Conservation (phyloP, 2,113 vertebrate genomes). For the Hippolais icterina region DNA sequence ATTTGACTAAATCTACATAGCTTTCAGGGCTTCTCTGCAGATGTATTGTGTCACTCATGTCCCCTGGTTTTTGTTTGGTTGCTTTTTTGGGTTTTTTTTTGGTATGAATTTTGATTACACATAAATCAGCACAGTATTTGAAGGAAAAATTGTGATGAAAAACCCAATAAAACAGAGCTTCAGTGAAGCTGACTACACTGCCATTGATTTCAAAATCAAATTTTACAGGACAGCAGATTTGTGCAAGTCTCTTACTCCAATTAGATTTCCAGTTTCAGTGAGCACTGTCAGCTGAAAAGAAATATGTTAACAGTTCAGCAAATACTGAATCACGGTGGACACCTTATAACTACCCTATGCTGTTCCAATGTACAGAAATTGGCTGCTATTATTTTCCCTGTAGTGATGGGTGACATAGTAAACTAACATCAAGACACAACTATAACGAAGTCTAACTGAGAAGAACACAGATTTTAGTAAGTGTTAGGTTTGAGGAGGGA, state of each 20-base stretch:
- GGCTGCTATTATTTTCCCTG: not conserved
- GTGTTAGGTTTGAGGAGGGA: not conserved
- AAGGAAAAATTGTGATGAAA: not conserved
- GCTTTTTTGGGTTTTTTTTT: not conserved
- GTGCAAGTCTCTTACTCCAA: not conserved
- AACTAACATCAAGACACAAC: not conserved
- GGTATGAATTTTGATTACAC: not conserved
- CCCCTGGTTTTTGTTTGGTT: not conserved
- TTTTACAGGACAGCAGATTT: not conserved
- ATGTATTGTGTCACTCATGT: not conserved
- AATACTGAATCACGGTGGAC: constrained; percentile 12
- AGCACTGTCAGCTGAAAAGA: not conserved
- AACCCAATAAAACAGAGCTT: not conserved
- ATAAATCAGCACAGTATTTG: not conserved
- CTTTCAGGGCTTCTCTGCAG: not conserved
- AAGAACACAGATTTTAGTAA: not conserved
- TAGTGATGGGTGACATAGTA: not conserved
- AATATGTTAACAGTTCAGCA: constrained; percentile 7
- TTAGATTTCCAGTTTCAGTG: not conserved
- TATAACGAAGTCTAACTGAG: not conserved
- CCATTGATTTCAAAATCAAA: constrained; percentile 2
- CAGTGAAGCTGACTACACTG: not conserved
- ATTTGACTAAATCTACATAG: not conserved
- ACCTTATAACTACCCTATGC: not conserved
- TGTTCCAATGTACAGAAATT: not conserved